Conservation (phyloP, 2,113 vertebrate species). For the Dasypus novemcinctus region DNA sequence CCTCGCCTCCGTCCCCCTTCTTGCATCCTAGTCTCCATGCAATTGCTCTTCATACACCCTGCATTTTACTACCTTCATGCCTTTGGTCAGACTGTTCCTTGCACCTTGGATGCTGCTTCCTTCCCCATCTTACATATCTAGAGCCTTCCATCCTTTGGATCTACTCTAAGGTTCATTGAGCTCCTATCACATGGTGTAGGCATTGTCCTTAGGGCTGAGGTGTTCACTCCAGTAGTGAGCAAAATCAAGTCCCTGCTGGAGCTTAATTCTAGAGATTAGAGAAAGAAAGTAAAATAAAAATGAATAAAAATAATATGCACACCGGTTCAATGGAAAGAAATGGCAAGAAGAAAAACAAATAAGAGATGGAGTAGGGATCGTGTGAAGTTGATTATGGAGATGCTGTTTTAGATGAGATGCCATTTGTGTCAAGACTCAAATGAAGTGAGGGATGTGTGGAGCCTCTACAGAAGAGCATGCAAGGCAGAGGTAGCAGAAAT, state of each 20-base stretch:
- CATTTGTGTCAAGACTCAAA: not conserved
- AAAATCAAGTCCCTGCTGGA: not conserved
- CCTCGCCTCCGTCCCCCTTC: not conserved
- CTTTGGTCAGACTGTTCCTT: not conserved
- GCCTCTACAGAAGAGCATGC: not conserved
- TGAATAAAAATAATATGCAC: too few species aligned
- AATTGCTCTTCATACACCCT: not conserved
- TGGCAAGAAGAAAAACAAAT: not conserved
- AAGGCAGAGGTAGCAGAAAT: not conserved
- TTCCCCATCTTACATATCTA: not conserved
- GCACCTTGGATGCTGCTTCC: not conserved
- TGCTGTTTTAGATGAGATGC: not conserved
- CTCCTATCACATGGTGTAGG: too few species aligned
- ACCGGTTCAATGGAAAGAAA: not conserved
- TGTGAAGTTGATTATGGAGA: not conserved
- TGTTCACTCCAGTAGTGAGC: not conserved
- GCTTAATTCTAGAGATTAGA: not conserved
- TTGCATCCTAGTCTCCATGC: too few species aligned
- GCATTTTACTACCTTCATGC: not conserved
- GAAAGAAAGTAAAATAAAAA: not conserved
- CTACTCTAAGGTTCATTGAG: not conserved
- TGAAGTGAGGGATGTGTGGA: not conserved
- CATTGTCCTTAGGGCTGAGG: not conserved
- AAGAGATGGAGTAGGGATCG: not conserved
- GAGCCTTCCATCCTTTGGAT: not conserved